phyloP scores from a whole-genome alignment of 2,888 invertebrate genomes.

The Coelinius sp. region DNA sequence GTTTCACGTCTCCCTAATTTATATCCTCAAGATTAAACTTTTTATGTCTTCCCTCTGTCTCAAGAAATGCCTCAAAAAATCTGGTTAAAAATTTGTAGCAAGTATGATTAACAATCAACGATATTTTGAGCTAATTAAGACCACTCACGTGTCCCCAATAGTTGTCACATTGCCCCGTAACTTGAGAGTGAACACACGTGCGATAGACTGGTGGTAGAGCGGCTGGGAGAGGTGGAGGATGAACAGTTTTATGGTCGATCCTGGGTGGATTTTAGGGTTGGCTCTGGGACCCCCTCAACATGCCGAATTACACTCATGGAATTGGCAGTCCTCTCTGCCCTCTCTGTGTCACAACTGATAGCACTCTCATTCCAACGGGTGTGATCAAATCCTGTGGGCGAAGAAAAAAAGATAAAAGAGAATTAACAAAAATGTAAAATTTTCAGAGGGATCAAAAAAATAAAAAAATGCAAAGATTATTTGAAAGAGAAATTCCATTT shows the following conservation, averaged over 20 bases:
- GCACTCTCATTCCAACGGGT: slow-evolving; percentile 15
- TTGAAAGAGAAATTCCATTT: background rate
- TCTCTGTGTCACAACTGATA: slow-evolving; percentile 4
- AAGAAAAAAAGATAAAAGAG: slow-evolving; percentile 12
- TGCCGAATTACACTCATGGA: slow-evolving; percentile 60
- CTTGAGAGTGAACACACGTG: slow-evolving; percentile 24
- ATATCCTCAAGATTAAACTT: slow-evolving; percentile 34
- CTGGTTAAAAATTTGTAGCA: background rate
- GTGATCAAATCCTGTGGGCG: slow-evolving; percentile 30
- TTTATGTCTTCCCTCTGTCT: slow-evolving; percentile 15
- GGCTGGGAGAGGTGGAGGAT: slow-evolving; percentile 20
- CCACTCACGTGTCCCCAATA: slow-evolving; percentile 47
- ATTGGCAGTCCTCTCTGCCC: slow-evolving; percentile 38
- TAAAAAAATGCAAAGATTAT: background rate
- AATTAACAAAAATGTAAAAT: slow-evolving; percentile 9
- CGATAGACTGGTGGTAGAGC: background rate
- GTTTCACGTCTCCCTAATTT: slow-evolving; percentile 20
- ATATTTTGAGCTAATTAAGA: slow-evolving; percentile 39
- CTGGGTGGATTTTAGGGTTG: slow-evolving; percentile 57
- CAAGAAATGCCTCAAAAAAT: background rate
- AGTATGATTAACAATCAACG: background rate
- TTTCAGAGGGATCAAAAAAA: background rate
- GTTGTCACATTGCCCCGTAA: slow-evolving; percentile 18
- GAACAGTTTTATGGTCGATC: slow-evolving; percentile 51
- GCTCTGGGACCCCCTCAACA: slow-evolving; percentile 59